These are phyloP conservation scores for Ctenoplectra terminalis DNA, from an alignment of 1,140 invertebrate species.

Conservation along the genomic window DNA sequence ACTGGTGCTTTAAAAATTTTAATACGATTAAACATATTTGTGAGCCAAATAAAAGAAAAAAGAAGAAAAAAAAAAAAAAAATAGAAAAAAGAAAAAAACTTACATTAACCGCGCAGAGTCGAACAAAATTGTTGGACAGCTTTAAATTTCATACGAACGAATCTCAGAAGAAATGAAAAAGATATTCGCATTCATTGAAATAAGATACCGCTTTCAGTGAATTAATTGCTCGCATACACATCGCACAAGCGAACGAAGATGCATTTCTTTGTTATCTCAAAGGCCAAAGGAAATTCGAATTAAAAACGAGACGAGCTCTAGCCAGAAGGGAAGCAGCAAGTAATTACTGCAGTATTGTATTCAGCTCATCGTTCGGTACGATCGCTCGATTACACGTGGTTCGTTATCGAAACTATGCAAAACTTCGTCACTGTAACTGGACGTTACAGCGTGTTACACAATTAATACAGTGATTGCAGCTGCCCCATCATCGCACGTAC, in stretches of 20 bases:
- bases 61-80: no score
- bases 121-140: no score
- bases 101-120: no score
- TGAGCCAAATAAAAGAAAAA: no score
- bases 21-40: no score
- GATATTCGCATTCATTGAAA: neutral
- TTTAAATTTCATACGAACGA: no score
- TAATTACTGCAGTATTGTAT: slow-evolving; percentile 24
- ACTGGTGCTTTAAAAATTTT: no score
- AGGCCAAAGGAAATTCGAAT: slow-evolving; percentile 10
- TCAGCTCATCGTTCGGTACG: slow-evolving; percentile 3
- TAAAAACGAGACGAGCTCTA: slow-evolving; percentile 22
- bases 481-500: no score
- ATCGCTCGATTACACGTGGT: slow-evolving; percentile 41
- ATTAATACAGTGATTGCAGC: slow-evolving; percentile 18
- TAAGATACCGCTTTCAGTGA: neutral
- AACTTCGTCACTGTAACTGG: slow-evolving; percentile 5
- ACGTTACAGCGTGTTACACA: neutral
- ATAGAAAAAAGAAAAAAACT: no score
- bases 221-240: neutral
- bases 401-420: slow-evolving; percentile 19
- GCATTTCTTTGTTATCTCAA: neutral
- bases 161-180: neutral
- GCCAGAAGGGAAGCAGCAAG: slow-evolving; percentile 8
- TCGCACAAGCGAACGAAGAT: neutral